Percentiles rank a stretch among this genome's conserved stretches.
Evolutionary conservation across 2,888 invertebrate genomes (phyloP).

Genomic region (Orthonevra nobilis): DNA sequence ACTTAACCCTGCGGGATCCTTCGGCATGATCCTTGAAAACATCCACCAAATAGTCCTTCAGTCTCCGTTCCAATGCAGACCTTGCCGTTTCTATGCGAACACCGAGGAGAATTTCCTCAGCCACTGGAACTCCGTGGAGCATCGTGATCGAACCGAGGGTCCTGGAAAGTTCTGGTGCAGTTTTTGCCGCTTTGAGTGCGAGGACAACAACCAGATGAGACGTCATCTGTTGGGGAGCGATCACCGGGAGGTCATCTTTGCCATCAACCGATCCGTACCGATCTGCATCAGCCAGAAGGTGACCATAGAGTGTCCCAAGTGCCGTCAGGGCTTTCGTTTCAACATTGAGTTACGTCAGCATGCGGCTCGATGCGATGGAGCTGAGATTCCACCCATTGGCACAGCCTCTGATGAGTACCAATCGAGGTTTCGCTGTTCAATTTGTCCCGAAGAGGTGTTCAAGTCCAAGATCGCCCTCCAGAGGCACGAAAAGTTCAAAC

Average conservation of each 20-base stretch:
- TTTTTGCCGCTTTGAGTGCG: conserved; percentile 87
- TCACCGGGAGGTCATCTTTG: conserved; percentile 87
- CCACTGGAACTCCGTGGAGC: conserved; percentile 87
- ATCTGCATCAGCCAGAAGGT: conserved; percentile 87
- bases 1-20: conserved; percentile 82
- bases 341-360: conserved; percentile 88
- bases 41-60: conserved; percentile 89
- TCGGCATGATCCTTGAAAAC: conserved; percentile 86
- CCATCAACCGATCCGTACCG: conserved; percentile 90
- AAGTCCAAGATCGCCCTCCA: conserved; percentile 85
- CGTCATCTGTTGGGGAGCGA: conserved; percentile 84
- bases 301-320: conserved; percentile 84
- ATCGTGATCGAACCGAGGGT: conserved; percentile 79
- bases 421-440: conserved; percentile 83
- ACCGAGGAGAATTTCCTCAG: conserved; percentile 85
- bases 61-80: conserved; percentile 91
- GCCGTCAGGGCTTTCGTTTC: conserved; percentile 86
- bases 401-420: conserved; percentile 85
- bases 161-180: conserved; percentile 87
- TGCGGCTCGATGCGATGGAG: conserved; percentile 81
- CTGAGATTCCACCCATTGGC: conserved; percentile 75
- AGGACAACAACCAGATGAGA: conserved; percentile 84
- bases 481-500: conserved; percentile 84
- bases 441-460: conserved; percentile 82
- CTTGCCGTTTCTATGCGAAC: conserved; percentile 92